Conservation (phyloP, 2,888 invertebrate species). For the Iphiclides podalirius region DNA sequence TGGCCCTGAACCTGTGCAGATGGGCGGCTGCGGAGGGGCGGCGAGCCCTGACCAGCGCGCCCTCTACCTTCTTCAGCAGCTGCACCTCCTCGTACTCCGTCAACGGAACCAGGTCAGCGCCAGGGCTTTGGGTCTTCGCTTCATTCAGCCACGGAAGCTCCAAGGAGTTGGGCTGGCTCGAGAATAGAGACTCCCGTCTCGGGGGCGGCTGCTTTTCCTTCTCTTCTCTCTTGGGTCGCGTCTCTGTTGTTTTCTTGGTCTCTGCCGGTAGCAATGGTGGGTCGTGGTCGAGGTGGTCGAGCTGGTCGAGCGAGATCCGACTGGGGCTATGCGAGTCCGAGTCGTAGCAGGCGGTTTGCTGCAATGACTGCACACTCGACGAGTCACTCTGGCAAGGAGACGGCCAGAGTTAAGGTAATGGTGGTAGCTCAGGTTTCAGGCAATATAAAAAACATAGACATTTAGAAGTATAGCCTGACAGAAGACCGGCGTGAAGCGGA, state of each 20-base stretch:
- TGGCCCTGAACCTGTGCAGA: constrained; percentile 52
- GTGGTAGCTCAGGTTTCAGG: too few relatives aligned
- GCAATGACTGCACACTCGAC: constrained; percentile 57
- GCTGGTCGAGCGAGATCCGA: constrained; percentile 21
- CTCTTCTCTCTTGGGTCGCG: constrained; percentile 41
- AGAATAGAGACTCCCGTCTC: constrained; percentile 53
- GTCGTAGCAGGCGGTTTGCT: constrained; percentile 50
- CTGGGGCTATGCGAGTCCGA: constrained; percentile 52
- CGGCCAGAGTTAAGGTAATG: too few relatives aligned
- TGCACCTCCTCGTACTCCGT: constrained; percentile 70
- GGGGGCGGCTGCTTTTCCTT: constrained; percentile 31
- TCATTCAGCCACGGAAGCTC: constrained; percentile 58
- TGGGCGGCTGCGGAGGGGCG: constrained; percentile 40
- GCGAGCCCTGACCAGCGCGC: constrained; percentile 50
- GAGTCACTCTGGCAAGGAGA: constrained; percentile 61
- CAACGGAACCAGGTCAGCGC: constrained; percentile 46
- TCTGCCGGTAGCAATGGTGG: constrained; percentile 21
- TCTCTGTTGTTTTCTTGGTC: constrained; percentile 28
- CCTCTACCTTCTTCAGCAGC: constrained; percentile 62
- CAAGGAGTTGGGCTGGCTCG: constrained; percentile 50
- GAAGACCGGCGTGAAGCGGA: too few relatives aligned
- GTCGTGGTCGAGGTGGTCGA: constrained; percentile 5
- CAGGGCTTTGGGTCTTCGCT: constrained; percentile 31
- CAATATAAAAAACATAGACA: too few relatives aligned
- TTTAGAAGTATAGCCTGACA: too few relatives aligned